A percentile compares a stretch with the other conserved stretches of the same genome.
Conservation (phyloP, 2,113 vertebrate genomes). For the Xerus inauris region DNA sequence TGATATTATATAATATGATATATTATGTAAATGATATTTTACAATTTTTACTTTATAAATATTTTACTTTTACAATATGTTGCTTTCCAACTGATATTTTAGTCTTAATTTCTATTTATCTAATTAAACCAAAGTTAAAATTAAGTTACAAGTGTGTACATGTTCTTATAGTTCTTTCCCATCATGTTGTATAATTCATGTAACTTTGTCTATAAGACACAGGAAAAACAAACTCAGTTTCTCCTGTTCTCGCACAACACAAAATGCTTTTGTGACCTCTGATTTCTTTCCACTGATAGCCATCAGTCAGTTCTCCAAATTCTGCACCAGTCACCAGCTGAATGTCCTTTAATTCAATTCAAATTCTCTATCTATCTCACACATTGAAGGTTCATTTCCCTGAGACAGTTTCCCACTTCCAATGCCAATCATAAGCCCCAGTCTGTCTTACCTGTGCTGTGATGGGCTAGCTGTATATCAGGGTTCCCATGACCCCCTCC, state of each 20-base stretch:
- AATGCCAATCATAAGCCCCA: too few species aligned
- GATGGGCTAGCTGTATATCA: neutral
- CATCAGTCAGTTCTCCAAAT: neutral
- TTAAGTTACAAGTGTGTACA: neutral
- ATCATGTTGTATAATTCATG: neutral
- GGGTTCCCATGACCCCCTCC: neutral
- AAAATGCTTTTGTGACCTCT: neutral
- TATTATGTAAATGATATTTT: too few species aligned
- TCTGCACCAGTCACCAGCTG: neutral
- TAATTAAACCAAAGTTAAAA: slow-evolving; percentile 9
- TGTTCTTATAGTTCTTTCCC: neutral
- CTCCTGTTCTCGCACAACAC: neutral
- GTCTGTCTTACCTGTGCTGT: too few species aligned
- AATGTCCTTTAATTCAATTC: neutral
- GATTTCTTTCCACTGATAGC: neutral
- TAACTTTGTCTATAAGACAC: neutral
- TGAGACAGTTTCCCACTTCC: too few species aligned
- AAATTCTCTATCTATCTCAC: too few species aligned
- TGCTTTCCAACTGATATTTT: too few species aligned
- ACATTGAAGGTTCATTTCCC: too few species aligned
- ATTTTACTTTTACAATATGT: too few species aligned
- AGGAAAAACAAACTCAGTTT: neutral
- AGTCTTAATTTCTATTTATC: neutral
- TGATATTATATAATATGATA: too few species aligned
- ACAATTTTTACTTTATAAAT: too few species aligned